Conservation (phyloP, 2,113 vertebrate genomes). For the Cryptotis parvus region DNA sequence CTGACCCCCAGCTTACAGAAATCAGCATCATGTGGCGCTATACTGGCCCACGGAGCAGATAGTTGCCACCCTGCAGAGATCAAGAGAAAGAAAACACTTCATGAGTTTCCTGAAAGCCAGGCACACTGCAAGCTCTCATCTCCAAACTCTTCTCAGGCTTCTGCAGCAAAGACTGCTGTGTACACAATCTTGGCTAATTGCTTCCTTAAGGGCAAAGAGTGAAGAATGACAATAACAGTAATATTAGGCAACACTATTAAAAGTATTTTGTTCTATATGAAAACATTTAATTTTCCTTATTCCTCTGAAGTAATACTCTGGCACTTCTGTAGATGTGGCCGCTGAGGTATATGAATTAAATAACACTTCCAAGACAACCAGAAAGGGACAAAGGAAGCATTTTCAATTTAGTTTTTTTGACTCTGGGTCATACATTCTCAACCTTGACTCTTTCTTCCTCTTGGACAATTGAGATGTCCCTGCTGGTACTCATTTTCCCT, state of each 20-base stretch:
- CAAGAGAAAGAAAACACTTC: constrained; percentile 42
- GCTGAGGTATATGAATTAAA: background rate
- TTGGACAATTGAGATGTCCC: background rate
- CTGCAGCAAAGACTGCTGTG: background rate
- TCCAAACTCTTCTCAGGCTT: background rate
- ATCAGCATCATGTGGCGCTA: constrained; percentile 6
- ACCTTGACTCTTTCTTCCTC: background rate
- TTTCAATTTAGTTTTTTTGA: background rate
- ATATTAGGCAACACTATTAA: background rate
- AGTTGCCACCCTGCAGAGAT: background rate
- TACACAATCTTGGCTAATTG: background rate
- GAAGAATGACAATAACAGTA: background rate
- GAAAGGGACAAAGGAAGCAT: background rate
- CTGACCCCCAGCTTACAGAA: background rate
- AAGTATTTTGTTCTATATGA: background rate
- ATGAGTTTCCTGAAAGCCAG: background rate
- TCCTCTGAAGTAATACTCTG: background rate
- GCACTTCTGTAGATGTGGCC: background rate
- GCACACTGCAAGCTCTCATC: background rate
- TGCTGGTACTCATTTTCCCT: background rate
- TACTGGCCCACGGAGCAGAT: background rate
- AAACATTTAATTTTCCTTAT: constrained; percentile 28
- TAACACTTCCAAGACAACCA: background rate
- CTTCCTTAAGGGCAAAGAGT: constrained; percentile 13
- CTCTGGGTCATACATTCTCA: background rate